Conservation (phyloP, 2,888 invertebrate genomes). For the Lasioglossum oenotherae region DNA sequence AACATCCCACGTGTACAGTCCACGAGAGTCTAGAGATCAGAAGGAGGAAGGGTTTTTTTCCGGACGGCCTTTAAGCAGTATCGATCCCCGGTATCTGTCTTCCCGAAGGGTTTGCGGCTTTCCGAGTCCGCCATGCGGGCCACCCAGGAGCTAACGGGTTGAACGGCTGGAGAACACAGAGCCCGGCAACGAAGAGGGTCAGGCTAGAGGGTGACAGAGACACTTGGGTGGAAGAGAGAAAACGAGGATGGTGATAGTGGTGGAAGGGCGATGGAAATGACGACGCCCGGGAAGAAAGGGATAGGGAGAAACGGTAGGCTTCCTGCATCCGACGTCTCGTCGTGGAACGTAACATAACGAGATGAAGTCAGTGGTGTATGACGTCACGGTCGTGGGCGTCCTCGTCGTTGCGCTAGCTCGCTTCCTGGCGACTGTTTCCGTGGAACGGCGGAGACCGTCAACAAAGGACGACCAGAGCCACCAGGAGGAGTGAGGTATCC, state of each 20-base stretch:
- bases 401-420: conserved; percentile 78
- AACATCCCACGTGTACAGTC: neutral
- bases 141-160: conserved; percentile 74
- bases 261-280: conserved; percentile 31
- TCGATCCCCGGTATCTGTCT: conserved; percentile 68
- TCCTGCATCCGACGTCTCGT: conserved; percentile 82
- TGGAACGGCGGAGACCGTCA: conserved; percentile 74
- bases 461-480: conserved; percentile 77
- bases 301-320: conserved; percentile 74
- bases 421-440: conserved; percentile 81
- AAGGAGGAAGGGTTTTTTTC: conserved; percentile 22
- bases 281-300: conserved; percentile 32
- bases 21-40: neutral
- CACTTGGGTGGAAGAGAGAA: conserved; percentile 27
- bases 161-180: conserved; percentile 66
- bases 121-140: conserved; percentile 69
- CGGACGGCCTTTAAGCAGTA: conserved; percentile 43
- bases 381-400: conserved; percentile 85
- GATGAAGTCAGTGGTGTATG: conserved; percentile 85
- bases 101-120: conserved; percentile 68
- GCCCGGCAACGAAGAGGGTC: conserved; percentile 60
- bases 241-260: conserved; percentile 3
- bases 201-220: conserved; percentile 57
- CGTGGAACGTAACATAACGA: conserved; percentile 81
- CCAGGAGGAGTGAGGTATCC: conserved; percentile 62